Percentiles rank a stretch among this genome's conserved stretches.
These are phyloP conservation scores for Drosophila pruinosa DNA, from an alignment of 1,140 invertebrate species.

Conservation along the genomic window DNA sequence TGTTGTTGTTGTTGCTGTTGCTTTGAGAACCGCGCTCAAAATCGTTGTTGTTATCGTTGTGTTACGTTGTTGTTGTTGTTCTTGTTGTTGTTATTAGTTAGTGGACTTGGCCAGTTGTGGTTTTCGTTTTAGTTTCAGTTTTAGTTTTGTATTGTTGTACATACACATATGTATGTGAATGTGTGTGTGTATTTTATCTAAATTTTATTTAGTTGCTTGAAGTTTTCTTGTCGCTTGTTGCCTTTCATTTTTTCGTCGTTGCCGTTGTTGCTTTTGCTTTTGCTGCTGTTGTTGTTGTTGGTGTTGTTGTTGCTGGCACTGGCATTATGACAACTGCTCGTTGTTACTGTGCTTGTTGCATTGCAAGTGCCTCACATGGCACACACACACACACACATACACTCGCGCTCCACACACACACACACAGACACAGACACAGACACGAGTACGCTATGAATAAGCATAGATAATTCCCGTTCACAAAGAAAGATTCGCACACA, in stretches of 20 bases:
- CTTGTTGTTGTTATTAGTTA: slow-evolving; percentile 18
- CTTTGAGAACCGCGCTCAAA: slow-evolving; percentile 33
- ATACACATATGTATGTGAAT: no score
- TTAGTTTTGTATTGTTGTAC: slow-evolving; percentile 10
- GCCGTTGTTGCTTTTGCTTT: slow-evolving; percentile 35
- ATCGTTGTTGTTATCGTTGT: slow-evolving; percentile 16
- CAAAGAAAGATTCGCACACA: slow-evolving; percentile 50
- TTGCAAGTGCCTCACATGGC: slow-evolving; percentile 43
- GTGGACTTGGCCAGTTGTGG: slow-evolving; percentile 23
- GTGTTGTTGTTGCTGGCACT: no score
- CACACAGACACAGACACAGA: background rate
- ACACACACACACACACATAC: slow-evolving; percentile 13
- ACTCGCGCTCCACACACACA: background rate
- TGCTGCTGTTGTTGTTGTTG: slow-evolving; percentile 23
- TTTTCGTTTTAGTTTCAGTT: slow-evolving; percentile 14
- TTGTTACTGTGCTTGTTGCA: slow-evolving; percentile 16
- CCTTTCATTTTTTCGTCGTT: slow-evolving; percentile 62
- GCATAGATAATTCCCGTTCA: slow-evolving; percentile 53
- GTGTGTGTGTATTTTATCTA: slow-evolving; percentile 35
- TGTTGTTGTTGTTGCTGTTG: slow-evolving; percentile 15
- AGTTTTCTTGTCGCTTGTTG: slow-evolving; percentile 50
- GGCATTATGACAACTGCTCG: slow-evolving; percentile 43
- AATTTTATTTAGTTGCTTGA: slow-evolving; percentile 64
- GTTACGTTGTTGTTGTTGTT: slow-evolving; percentile 13
- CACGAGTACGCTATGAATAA: background rate